Evolutionary conservation across 2,888 invertebrate genomes (phyloP), one percentile per base, ranked within the genome.

Genomic region (Lagria hirta): DNA sequence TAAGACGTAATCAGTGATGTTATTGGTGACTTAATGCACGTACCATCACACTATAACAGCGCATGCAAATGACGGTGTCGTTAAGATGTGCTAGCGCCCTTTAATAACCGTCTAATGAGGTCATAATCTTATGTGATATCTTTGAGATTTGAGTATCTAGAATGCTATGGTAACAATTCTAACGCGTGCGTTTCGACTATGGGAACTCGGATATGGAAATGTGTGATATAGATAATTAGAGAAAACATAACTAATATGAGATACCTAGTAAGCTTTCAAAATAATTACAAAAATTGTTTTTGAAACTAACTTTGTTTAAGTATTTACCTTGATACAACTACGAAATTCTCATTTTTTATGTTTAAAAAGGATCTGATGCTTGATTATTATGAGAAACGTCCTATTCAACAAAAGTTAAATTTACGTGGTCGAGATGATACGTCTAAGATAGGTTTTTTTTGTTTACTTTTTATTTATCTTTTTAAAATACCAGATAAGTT

Each of bases 61-160:
- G 57, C 58, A 60, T 61, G 60, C 61, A 61, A 61, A 61, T 61
- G 57, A 55, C 46, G 48, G 44, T 47, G 53, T 55, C 48, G 58
- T 61, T 57, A 60, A 53, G 55, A 60, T 60, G 60, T 60, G 61
- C 49, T 55, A 44, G 59, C 57, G 55, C 57, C 59, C 57, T 58
- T 61, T 61, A 61, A 60, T 61, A 61, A 60, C 58, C 55, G 52
- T 44, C 60, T 61, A 61, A 61, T 61, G 59, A 60, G 58, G 58
- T 59, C 61, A 59, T 61, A 61, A 61, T 61, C 61, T 58, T 56
- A 52, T 60, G 61, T 59, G 61, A 61, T 61, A 60, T 60, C 61
- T 58, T 49, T 8, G 58, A 59, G 60, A 60, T 58, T 58, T 57
- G 52, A 47, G 57, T 50, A 49, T 53, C 55, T 51, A 52, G 55